Evolutionary conservation across 2,888 invertebrate genomes (phyloP), one percentile per base, ranked within the genome.

Genomic region (Galeopsomyia nigrocyanea): DNA sequence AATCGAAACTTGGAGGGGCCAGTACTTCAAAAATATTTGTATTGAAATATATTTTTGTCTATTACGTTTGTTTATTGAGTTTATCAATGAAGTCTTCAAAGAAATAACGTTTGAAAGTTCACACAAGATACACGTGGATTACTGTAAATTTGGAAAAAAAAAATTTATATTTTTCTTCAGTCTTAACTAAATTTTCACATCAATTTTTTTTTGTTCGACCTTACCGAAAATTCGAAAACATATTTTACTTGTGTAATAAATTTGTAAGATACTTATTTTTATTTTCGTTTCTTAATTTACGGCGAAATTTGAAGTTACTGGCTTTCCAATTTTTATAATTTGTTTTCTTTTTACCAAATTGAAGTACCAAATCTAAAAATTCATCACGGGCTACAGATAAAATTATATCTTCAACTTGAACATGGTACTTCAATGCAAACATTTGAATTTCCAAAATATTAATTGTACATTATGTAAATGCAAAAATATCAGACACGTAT

Each of bases 1-100:
- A 31, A 56, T 64, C 57, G 65, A 65, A 73, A 68, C 39, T 69
- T 69, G 56, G 68, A 69, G 64, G 62, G 67, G 60, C 68, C 73
- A 73, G 21, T 16, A 73, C 69, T 73, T 73, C 68, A 68, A 73
- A 73, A 73, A 72, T 39, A 39, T 39, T 39, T 39, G 5, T 13
- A 39, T 67, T 51, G 46, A 67, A 61, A 67, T 53, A 9, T 57
- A 16, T 51, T 51, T 17, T 26, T 58, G n/a, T 47, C 39, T 56
- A 21, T 39, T 47, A 58, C 31, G 21, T 10, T 31, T 73, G 68
- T 65, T 65, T 69, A 61, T 68, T 31, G 31, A 31, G 31, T 31
- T 39, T 69, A 66, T 69, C 66, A 9, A 10, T 69, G 66, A 69
- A 69, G 69, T 62, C 19, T 47, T 51, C 31, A 19, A 31, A 31